A percentile compares a stretch with the other conserved stretches of the same genome.
These are phyloP conservation scores for Antedon mediterranea DNA, from an alignment of 53 echinoderm and acorn worm genomes.

Conservation along the genomic window DNA sequence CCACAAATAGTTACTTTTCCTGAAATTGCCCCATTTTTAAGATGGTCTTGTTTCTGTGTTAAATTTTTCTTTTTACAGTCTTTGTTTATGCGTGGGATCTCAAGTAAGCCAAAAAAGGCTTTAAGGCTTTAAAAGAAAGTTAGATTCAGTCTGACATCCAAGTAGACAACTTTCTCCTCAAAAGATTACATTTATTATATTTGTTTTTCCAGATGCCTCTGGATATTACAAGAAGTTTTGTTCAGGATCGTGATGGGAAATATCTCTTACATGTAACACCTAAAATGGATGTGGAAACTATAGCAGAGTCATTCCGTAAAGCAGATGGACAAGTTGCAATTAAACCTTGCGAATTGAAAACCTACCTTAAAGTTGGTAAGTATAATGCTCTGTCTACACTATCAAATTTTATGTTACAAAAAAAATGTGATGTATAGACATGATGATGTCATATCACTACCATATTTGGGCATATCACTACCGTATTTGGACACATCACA, in stretches of 20 bases:
- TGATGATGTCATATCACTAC: too few relatives aligned
- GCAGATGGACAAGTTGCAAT: conserved; percentile 71
- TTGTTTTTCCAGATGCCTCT: conserved; percentile 46
- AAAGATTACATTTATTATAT: not conserved
- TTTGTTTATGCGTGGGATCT: too few relatives aligned
- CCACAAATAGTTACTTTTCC: too few relatives aligned
- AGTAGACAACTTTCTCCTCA: not conserved
- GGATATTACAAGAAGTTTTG: conserved; percentile 68
- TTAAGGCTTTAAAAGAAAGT: not conserved
- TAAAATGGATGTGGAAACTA: conserved; percentile 42
- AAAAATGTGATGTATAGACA: too few relatives aligned
- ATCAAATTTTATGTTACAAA: too few relatives aligned
- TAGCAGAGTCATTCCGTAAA: conserved; percentile 51
- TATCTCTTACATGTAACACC: conserved; percentile 29
- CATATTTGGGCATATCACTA: too few relatives aligned
- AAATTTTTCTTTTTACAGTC: too few relatives aligned
- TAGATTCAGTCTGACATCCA: not conserved
- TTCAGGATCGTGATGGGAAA: conserved; percentile 67
- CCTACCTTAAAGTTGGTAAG: conserved; percentile 97
- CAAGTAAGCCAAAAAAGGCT: too few relatives aligned
- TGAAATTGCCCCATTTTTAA: too few relatives aligned
- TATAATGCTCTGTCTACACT: not conserved
- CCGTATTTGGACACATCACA: too few relatives aligned
- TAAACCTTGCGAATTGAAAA: conserved; percentile 94
- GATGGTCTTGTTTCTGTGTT: too few relatives aligned